Percentiles rank a stretch among this genome's conserved stretches.
These are phyloP conservation scores for Ciconia nigra DNA, from an alignment of 2,797 vertebrate species.

Conservation along the genomic window DNA sequence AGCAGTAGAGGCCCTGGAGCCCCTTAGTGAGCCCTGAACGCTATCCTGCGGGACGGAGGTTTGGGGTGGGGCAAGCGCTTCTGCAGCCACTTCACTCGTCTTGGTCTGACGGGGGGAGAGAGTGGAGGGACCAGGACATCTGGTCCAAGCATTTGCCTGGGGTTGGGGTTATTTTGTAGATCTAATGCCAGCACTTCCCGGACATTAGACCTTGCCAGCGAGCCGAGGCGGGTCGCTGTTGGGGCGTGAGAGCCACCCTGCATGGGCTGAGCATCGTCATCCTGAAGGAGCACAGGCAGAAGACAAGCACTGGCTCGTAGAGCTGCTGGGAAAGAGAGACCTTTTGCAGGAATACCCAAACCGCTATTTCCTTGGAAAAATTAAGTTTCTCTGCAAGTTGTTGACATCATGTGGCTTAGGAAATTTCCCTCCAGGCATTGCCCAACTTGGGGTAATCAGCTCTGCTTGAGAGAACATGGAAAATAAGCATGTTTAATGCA, in stretches of 20 bases:
- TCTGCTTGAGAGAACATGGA: constrained; percentile 52
- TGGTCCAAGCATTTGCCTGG: neutral
- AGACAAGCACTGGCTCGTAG: neutral
- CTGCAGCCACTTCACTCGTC: neutral
- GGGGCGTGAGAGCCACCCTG: neutral
- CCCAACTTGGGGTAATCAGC: constrained; percentile 58
- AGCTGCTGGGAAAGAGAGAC: neutral
- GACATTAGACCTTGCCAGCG: neutral
- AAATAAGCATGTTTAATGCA: constrained; percentile 72
- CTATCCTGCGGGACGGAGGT: neutral
- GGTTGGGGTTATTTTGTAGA: neutral
- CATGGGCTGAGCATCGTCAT: neutral
- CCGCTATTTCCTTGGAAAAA: neutral
- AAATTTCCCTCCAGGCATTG: constrained; percentile 47
- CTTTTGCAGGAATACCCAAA: neutral
- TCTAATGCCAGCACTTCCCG: neutral
- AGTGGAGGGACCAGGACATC: neutral
- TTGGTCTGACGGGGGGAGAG: neutral
- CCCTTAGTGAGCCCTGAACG: neutral
- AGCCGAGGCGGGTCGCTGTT: neutral
- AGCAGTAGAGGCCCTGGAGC: neutral
- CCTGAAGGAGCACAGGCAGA: neutral
- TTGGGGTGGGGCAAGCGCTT: neutral
- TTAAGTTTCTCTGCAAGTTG: constrained; percentile 3
- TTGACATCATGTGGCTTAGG: constrained; percentile 51